Evolutionary conservation across 2,113 vertebrate species (phyloP).

Genomic region (Lepisosteus oculatus): DNA sequence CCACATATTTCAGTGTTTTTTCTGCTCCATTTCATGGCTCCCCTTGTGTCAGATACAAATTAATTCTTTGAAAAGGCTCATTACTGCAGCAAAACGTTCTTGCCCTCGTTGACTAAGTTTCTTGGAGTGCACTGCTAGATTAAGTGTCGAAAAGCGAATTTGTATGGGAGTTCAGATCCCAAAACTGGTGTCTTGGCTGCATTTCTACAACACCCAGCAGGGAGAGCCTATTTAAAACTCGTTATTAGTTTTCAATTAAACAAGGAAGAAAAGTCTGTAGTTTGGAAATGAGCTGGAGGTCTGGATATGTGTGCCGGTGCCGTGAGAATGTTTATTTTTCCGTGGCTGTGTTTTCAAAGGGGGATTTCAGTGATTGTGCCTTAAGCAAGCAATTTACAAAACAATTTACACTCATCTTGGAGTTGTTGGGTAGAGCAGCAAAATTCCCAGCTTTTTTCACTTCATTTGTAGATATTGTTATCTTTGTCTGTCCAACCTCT

Average conservation of each 20-base stretch:
- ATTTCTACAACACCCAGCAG: conserved; percentile 23
- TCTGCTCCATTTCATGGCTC: too few species aligned
- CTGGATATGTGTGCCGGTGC: too few species aligned
- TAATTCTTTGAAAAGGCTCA: too few species aligned
- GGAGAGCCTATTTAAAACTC: conserved; percentile 35
- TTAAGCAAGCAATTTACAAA: conserved; percentile 40
- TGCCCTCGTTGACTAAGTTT: too few species aligned
- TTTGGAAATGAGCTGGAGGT: too few species aligned
- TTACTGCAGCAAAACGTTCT: too few species aligned
- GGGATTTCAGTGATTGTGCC: neutral
- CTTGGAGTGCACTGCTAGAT: too few species aligned
- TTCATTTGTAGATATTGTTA: conserved; percentile 30
- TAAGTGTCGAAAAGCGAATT: too few species aligned
- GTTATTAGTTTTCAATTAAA: conserved; percentile 29
- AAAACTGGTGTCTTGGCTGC: conserved; percentile 7
- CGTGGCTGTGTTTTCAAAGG: conserved; percentile 25
- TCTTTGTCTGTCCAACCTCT: conserved; percentile 21
- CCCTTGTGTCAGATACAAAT: too few species aligned
- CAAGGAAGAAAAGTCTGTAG: conserved; percentile 10
- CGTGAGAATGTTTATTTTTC: too few species aligned
- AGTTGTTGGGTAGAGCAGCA: conserved; percentile 46
- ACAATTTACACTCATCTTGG: conserved; percentile 33
- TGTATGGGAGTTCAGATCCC: too few species aligned
- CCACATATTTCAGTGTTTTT: too few species aligned
- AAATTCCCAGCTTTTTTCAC: conserved; percentile 35